Conservation (phyloP, 2,113 vertebrate species). For the Romanogobio albipinnatus region DNA sequence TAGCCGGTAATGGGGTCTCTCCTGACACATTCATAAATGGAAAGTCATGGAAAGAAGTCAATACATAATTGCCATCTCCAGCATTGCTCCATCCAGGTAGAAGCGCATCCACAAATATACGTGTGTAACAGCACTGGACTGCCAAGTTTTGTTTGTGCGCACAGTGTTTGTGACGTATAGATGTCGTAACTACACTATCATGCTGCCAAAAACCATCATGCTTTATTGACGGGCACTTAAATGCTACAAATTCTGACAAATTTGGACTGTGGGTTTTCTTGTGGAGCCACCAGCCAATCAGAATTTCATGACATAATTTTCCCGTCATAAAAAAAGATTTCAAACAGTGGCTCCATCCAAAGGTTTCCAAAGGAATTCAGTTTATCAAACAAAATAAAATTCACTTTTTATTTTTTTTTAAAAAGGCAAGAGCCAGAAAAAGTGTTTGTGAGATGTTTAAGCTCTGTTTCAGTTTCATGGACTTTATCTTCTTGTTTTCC, state of each 20-base stretch:
- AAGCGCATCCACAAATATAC: slow-evolving; percentile 14
- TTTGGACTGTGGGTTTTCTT: neutral
- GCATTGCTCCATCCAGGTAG: slow-evolving; percentile 8
- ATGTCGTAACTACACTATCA: neutral
- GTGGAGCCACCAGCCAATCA: neutral
- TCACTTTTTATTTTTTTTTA: too few species aligned
- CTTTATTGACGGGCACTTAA: neutral
- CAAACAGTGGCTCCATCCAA: neutral
- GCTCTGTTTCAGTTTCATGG: too few species aligned
- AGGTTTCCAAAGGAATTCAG: too few species aligned
- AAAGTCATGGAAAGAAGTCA: slow-evolving; percentile 27
- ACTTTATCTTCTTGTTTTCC: too few species aligned
- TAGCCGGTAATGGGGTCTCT: slow-evolving; percentile 18
- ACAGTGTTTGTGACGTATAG: neutral
- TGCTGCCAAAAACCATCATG: neutral
- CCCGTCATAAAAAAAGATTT: neutral
- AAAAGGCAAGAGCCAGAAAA: too few species aligned
- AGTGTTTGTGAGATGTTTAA: too few species aligned
- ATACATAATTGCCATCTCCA: neutral
- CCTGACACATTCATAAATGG: slow-evolving; percentile 46
- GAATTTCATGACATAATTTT: neutral
- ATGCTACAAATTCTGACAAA: neutral
- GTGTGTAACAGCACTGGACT: neutral
- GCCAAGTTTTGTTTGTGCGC: neutral
- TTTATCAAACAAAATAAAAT: too few species aligned